Evolutionary conservation across 2,888 invertebrate genomes (phyloP), one percentile per base, ranked within the genome.

Genomic region (Falcaria lacertinaria): DNA sequence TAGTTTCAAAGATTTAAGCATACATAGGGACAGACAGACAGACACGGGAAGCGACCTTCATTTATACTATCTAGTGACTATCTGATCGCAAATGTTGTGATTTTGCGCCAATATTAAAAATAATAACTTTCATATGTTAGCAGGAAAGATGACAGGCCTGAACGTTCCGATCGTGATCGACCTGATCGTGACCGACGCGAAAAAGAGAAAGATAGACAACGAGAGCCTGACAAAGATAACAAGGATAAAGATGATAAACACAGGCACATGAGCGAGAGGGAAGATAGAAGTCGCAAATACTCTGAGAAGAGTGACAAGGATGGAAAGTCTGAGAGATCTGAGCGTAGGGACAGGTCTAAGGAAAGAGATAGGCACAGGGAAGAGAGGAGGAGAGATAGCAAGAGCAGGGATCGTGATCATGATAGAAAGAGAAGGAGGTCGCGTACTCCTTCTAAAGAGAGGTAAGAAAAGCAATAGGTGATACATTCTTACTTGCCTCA

Each of bases 101-200:
- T 19, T 19, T 19, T 19, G 8, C 19, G 19, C 16, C 3, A 34
- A 17, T 16, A 8, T 15, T 28, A 11, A 1, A 3, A 1, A 11
- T 1, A 2, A 16, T 33, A 39, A 36, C 37, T 16, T 16, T n/a
- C n/a, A n/a, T n/a, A n/a, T n/a, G n/a, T n/a, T 14, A 16, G 35
- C 53, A 82, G 80, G 37, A 74, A 72, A 57, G 76, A 79, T 15
- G 71, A 73, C 0, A 70, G 64, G 25, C 46, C 54, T 1, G 57
- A 63, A 2, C 63, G 63, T 11, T 11, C 28, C 1, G 11, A 28
- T 28, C 28, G 28, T 11, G 28, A 28, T 3, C 28, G 28, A 11
- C 3, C 28, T 11, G 28, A 28, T 3, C 46, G 54, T 2, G 72
- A 67, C 15, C 64, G 69, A 1, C 69, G 70, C 4, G 69, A 74